phyloP scores from a whole-genome alignment of 2,888 invertebrate genomes.

The Mythimna ferrago region DNA sequence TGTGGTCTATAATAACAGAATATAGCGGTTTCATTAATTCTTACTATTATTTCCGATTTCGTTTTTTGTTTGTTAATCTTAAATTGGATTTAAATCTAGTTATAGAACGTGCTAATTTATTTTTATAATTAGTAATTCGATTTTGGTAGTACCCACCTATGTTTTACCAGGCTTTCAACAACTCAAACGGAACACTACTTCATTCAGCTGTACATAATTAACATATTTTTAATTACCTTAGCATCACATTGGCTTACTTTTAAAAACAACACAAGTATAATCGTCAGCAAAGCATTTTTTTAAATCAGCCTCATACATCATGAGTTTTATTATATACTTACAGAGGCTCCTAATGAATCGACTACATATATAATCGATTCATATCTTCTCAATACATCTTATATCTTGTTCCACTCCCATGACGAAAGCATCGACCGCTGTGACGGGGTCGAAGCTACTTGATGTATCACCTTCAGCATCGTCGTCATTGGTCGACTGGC shows the following conservation, averaged over 20 bases:
- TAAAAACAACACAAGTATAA: neutral
- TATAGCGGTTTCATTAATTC: conserved; percentile 40
- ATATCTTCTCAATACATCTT: conserved; percentile 28
- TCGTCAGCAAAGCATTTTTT: conserved; percentile 9
- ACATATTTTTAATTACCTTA: neutral
- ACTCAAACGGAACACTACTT: neutral
- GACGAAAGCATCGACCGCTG: conserved; percentile 70
- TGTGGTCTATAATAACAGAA: conserved; percentile 57
- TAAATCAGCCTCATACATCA: neutral
- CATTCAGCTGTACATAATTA: neutral
- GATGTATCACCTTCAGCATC: conserved; percentile 63
- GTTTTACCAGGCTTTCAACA: neutral
- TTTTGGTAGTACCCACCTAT: neutral
- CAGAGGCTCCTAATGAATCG: conserved; percentile 23
- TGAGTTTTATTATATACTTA: neutral
- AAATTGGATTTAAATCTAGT: neutral
- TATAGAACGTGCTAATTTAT: neutral
- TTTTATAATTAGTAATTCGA: neutral
- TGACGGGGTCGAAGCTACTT: conserved; percentile 66
- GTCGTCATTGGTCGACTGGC: conserved; percentile 50
- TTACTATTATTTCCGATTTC: neutral
- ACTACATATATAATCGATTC: conserved; percentile 5
- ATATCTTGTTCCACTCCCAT: conserved; percentile 56
- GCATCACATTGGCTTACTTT: neutral
- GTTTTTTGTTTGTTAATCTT: neutral